Percentiles rank a stretch among this genome's conserved stretches.
Conservation (phyloP, 2,797 vertebrate species). For the Chelidonichthys spinosus region DNA sequence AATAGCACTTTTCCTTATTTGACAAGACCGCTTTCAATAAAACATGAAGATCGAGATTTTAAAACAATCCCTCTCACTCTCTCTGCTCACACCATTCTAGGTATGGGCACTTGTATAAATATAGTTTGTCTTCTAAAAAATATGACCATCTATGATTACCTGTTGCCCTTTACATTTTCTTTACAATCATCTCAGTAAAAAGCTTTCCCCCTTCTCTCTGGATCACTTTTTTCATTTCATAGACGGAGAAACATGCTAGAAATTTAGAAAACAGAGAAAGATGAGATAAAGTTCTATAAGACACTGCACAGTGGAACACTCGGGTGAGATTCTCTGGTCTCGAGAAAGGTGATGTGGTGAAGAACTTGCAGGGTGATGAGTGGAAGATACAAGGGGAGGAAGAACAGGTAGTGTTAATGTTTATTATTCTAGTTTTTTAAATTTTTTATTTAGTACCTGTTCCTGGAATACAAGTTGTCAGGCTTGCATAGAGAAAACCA, state of each 20-base stretch:
- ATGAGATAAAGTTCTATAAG: slow-evolving; percentile 54
- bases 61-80: slow-evolving; percentile 82
- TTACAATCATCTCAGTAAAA: slow-evolving; percentile 73
- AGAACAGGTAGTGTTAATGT: slow-evolving; percentile 70
- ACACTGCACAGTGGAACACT: slow-evolving; percentile 74
- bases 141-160: slow-evolving; percentile 74
- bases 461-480: slow-evolving; percentile 73
- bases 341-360: slow-evolving; percentile 52
- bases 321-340: slow-evolving; percentile 65
- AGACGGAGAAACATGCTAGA: slow-evolving; percentile 67
- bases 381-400: slow-evolving; percentile 60
- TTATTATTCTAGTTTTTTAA: slow-evolving; percentile 31
- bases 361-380: slow-evolving; percentile 57
- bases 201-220: slow-evolving; percentile 59
- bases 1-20: slow-evolving; percentile 76
- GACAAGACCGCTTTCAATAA: slow-evolving; percentile 73
- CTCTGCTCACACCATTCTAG: slow-evolving; percentile 64
- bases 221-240: slow-evolving; percentile 56
- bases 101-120: slow-evolving; percentile 81
- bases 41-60: slow-evolving; percentile 79
- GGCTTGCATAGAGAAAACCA: slow-evolving; percentile 73
- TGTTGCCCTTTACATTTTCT: slow-evolving; percentile 59
- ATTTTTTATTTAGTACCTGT: slow-evolving; percentile 45
- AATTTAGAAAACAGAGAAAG: slow-evolving; percentile 56
- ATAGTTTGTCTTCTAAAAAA: slow-evolving; percentile 82